Evolutionary conservation across 1,140 invertebrate species (phyloP), one percentile per base, ranked within the genome.

Genomic region (Psix sp.): DNA sequence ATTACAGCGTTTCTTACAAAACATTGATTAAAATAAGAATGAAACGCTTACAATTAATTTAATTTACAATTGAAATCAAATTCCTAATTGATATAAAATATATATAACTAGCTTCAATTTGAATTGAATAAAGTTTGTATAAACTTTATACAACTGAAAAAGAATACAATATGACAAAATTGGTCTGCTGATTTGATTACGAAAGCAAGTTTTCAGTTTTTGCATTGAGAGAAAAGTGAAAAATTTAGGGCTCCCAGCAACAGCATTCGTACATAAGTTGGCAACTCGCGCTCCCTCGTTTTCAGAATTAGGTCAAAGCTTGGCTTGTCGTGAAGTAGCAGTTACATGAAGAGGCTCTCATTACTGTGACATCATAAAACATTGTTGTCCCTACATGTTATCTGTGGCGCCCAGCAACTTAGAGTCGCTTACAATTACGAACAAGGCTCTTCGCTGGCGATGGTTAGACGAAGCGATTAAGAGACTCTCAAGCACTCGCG

Each of bases 251-350:
- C 43, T 21, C 65, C 38, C 52, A 33, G 52, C 52, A 68, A 68
- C 52, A 59, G 39, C 38, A 14, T 56, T 48, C 24, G 46, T 43
- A 35, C 21, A 15, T 45, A 21, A 5, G 11, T 31, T 45, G 17
- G 31, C 13, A 18, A 5, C 1, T 14, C 31, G 26, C 26, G 5
- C 33, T 10, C 67, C 67, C 49, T 42, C 33, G 35, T 31, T 21
- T 42, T 38, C 0, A 39, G 43, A 74, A 74, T 74, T 67, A 11
- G 71, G 71, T 74, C 71, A 74, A 46, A 66, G 36, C 56, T 24
- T 45, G 17, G 35, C 36, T 40, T 16, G 1, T 18, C 7, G 29
- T 66, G 4, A 24, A 74, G 62, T 49, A 48, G 62, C 65, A 52
- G 29, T 68, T 45, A 17, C 42, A 52, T 29, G n/a, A 46, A 59